These are phyloP conservation scores for Polydesmus complanatus DNA, from an alignment of 2,888 invertebrate species.

Conservation along the genomic window DNA sequence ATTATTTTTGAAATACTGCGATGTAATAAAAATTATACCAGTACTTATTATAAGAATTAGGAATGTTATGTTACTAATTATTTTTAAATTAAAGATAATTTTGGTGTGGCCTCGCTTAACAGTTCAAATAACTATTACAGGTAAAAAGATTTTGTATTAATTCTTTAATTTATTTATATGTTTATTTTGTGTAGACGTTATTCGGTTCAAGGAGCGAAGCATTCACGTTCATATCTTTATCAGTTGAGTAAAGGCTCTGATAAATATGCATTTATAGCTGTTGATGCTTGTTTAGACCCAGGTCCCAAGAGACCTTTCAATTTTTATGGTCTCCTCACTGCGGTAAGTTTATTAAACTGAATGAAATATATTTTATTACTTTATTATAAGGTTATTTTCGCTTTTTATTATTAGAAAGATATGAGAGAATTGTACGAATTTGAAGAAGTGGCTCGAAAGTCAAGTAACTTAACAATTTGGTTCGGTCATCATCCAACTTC, in stretches of 20 bases:
- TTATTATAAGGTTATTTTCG: background rate
- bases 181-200: constrained; percentile 44
- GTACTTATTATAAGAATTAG: too few species aligned
- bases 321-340: background rate
- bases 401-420: constrained; percentile 18
- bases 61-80: background rate
- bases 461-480: constrained; percentile 51
- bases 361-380: background rate
- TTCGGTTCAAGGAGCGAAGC: constrained; percentile 57
- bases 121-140: constrained; percentile 58
- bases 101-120: constrained; percentile 56
- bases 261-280: constrained; percentile 62
- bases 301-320: constrained; percentile 28
- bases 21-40: too few species aligned
- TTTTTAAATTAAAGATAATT: constrained; percentile 56
- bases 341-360: background rate
- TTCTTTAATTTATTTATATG: constrained; percentile 6
- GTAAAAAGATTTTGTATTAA: constrained; percentile 21
- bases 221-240: constrained; percentile 60
- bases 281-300: constrained; percentile 76
- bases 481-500: constrained; percentile 90
- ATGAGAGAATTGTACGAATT: constrained; percentile 41
- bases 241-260: constrained; percentile 44
- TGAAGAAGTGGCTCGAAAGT: constrained; percentile 39
- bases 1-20: too few species aligned